These are phyloP conservation scores for Prenolepis imparis DNA, from an alignment of 2,888 invertebrate genomes.

Conservation along the genomic window DNA sequence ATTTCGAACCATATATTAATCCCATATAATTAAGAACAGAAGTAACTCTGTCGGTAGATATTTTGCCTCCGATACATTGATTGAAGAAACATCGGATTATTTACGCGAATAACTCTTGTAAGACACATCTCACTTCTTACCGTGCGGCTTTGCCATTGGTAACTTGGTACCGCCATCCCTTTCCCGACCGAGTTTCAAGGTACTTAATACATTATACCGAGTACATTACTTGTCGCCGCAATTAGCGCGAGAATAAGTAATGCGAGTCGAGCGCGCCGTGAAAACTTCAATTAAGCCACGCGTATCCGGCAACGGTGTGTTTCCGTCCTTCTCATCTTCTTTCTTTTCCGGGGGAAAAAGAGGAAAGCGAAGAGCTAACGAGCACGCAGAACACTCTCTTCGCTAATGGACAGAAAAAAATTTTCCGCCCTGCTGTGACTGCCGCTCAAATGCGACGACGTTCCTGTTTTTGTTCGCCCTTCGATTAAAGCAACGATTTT, in stretches of 20 bases:
- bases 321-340: constrained; percentile 44
- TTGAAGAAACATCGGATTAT: constrained; percentile 55
- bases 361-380: constrained; percentile 37
- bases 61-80: neutral
- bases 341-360: constrained; percentile 26
- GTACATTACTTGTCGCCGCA: constrained; percentile 76
- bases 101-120: constrained; percentile 54
- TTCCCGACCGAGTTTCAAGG: constrained; percentile 67
- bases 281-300: constrained; percentile 76
- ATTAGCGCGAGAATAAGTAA: constrained; percentile 77
- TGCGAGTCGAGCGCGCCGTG: constrained; percentile 54
- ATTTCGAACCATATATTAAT: too few relatives aligned
- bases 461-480: constrained; percentile 44
- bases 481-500: constrained; percentile 46
- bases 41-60: too few relatives aligned
- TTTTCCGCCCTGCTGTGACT: constrained; percentile 34
- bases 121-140: constrained; percentile 55
- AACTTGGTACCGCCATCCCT: constrained; percentile 53
- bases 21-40: too few relatives aligned
- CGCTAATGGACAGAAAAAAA: constrained; percentile 48
- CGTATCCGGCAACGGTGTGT: constrained; percentile 42
- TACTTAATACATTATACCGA: constrained; percentile 76
- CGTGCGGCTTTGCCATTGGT: constrained; percentile 35
- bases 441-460: constrained; percentile 32
- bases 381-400: constrained; percentile 35